Base-by-base conservation (phyloP, 2,113 vertebrate species). In the Psammodynastes pulverulentus region DNA sequence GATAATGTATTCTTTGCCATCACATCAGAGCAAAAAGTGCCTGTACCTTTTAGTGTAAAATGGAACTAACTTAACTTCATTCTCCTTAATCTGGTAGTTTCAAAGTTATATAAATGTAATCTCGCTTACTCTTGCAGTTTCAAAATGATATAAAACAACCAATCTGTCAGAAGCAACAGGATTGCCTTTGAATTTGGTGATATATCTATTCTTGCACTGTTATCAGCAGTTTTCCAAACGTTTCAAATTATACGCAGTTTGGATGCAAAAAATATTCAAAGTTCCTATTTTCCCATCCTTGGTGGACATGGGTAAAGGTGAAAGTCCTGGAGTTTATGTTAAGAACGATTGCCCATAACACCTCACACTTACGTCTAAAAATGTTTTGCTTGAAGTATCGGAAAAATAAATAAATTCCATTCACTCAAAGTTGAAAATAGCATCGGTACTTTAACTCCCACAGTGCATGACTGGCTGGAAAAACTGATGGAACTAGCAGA, bases 151-250 rank as follows among this genome's bases (percentile, higher is more conserved):
- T 94, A 90, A 93, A 91, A 90, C 92, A 96, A 92, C 93, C 93
- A 95, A 92, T 96, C 95, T 93, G 94, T 96, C 94, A 96, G 91
- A 93, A 90, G 89, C 94, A 96, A 95, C 29, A 52, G 95, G 93
- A 94, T 85, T 95, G 94, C 90, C 93, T 93, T 92, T 84, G 90
- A 91, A 67, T 46, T 24, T 19, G 51, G 3, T 58, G 79, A 46
- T 90, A 88, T 93, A 9, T 2, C 93, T 90, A 2, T 89, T 49
- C n/a, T 24, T 84, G 91, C 94, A 90, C 23, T 48, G 56, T 26
- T 92, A 93, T 92, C 39, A 56, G 72, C 54, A 96, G 92, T 92
- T 95, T 92, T 87, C 94, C 90, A 91, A 84, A 89, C 4, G 79
- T 92, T 94, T 91, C 51, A 90, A 26, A 85, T 79, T 67, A 39